These are phyloP conservation scores for Tinamus guttatus DNA, from an alignment of 2,113 vertebrate genomes.

Conservation along the genomic window DNA sequence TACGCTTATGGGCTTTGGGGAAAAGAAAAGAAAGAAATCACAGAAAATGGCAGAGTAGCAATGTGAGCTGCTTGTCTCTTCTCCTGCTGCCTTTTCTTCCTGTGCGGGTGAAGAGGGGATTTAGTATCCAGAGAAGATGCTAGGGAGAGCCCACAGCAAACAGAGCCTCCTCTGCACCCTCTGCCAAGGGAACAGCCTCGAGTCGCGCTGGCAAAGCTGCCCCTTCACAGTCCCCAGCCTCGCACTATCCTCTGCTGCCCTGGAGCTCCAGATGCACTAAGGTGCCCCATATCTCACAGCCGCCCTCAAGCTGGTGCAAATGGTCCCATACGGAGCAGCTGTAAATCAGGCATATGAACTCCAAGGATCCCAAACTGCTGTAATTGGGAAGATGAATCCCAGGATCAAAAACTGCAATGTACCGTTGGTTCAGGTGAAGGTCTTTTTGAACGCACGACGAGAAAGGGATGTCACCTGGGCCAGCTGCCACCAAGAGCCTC, in stretches of 20 bases:
- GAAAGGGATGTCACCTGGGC: neutral
- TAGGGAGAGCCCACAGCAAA: neutral
- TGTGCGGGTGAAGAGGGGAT: neutral
- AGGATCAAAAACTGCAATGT: neutral
- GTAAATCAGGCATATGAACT: neutral
- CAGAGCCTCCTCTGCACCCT: neutral
- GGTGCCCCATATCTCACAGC: rapidly evolving
- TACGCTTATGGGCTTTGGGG: neutral
- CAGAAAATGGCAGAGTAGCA: neutral
- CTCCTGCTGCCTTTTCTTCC: neutral
- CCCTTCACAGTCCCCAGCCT: neutral
- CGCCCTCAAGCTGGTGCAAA: neutral
- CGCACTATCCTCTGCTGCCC: neutral
- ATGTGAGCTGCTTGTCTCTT: neutral
- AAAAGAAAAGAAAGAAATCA: rapidly evolving
- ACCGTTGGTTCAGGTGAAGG: neutral
- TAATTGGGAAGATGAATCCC: neutral
- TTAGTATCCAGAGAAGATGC: neutral
- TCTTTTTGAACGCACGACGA: neutral
- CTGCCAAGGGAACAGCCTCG: neutral
- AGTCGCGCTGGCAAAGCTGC: rapidly evolving
- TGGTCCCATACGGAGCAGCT: neutral
- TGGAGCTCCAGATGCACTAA: rapidly evolving
- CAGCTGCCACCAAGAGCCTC: neutral
- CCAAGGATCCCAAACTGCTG: neutral